Percentiles rank a stretch among this genome's conserved stretches.
These are phyloP conservation scores for Cerceris ruficornis DNA, from an alignment of 2,888 invertebrate species.

Conservation along the genomic window DNA sequence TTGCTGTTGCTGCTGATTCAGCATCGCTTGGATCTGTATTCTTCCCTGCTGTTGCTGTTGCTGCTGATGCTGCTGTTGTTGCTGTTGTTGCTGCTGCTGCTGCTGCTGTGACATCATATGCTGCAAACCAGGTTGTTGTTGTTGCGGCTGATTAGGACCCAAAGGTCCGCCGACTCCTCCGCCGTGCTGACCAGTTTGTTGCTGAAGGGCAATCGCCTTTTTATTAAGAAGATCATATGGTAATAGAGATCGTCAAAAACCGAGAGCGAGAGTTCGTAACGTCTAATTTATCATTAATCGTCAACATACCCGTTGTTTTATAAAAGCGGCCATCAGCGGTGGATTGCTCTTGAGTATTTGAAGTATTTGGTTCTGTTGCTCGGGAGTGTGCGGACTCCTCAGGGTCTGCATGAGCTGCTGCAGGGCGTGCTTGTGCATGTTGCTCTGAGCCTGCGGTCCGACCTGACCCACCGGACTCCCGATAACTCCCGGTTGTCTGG, in stretches of 20 bases:
- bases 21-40: constrained; percentile 81
- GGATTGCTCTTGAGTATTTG: constrained; percentile 96
- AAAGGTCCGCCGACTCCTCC: constrained; percentile 75
- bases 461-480: constrained; percentile 81
- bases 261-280: background rate
- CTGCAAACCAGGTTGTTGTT: constrained; percentile 80
- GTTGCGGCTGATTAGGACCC: constrained; percentile 79
- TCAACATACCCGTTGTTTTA: constrained; percentile 87
- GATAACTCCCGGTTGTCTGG: constrained; percentile 77
- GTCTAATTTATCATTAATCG: background rate
- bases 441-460: constrained; percentile 82
- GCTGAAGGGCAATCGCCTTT: constrained; percentile 75
- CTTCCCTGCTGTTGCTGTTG: constrained; percentile 83
- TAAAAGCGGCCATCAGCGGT: constrained; percentile 96
- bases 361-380: constrained; percentile 95
- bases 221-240: constrained; percentile 58
- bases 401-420: constrained; percentile 93
- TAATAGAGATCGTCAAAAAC: constrained; percentile 39
- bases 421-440: constrained; percentile 86
- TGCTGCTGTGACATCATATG: constrained; percentile 82
- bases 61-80: constrained; percentile 82
- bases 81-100: constrained; percentile 83
- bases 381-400: constrained; percentile 93
- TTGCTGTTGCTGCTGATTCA: constrained; percentile 82
- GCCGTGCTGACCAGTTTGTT: constrained; percentile 77